Evolutionary conservation across 1,140 invertebrate species (phyloP).

Genomic region (Drosophila asahinai): DNA sequence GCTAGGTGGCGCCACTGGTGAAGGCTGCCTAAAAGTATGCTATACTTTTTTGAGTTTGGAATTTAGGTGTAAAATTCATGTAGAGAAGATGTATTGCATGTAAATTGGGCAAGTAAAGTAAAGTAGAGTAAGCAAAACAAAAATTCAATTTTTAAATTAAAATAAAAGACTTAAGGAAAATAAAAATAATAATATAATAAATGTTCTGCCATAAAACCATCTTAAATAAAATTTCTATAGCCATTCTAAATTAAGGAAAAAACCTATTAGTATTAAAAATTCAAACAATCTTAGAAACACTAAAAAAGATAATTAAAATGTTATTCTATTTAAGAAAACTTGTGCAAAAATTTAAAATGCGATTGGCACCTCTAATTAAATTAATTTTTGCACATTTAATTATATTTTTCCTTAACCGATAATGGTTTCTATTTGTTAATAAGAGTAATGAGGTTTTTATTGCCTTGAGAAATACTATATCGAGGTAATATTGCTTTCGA

Average conservation of each 20-base stretch:
- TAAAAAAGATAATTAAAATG: too few relatives aligned
- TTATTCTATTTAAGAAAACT: too few relatives aligned
- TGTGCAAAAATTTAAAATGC: too few relatives aligned
- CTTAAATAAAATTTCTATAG: too few relatives aligned
- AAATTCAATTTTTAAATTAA: not conserved
- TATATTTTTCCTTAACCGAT: too few relatives aligned
- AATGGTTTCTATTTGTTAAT: too few relatives aligned
- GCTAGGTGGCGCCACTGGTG: conserved; percentile 2
- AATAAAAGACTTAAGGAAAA: not conserved
- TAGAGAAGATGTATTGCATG: not conserved
- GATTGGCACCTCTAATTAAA: too few relatives aligned
- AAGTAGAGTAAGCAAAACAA: not conserved
- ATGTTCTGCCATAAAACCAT: rapidly evolving
- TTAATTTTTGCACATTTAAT: too few relatives aligned
- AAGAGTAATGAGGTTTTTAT: too few relatives aligned
- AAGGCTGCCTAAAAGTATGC: conserved; percentile 18
- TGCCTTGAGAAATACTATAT: not conserved
- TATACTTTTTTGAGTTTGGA: not conserved
- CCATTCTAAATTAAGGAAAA: too few relatives aligned
- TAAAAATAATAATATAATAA: not conserved
- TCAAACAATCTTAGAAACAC: too few relatives aligned
- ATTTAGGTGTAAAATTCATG: not conserved
- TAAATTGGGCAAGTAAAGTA: not conserved
- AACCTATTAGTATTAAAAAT: too few relatives aligned
- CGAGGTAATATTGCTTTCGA: not conserved